Conservation (phyloP, 92 coral and sea anemone genomes). For the Ricordea florida region DNA sequence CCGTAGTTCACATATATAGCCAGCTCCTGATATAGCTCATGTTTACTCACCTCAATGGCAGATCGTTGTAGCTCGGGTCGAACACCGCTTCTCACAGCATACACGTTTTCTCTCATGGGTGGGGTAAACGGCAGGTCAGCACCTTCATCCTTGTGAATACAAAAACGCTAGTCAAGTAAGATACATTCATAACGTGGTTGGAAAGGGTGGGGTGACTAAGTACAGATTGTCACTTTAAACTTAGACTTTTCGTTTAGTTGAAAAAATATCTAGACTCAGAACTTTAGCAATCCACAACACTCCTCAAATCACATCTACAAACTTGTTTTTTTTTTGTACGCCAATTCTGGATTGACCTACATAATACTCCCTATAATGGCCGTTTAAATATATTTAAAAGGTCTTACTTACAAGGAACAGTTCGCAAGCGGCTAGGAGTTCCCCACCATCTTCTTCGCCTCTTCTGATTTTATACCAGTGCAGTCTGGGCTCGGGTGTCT, state of each 20-base stretch:
- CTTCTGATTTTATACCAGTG: slow-evolving; percentile 76
- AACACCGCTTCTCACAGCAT: slow-evolving; percentile 85
- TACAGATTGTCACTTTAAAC: too few species aligned
- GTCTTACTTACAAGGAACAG: slow-evolving; percentile 77
- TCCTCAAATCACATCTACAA: too few species aligned
- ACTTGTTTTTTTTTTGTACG: too few species aligned
- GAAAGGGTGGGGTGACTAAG: too few species aligned
- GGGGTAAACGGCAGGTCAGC: slow-evolving; percentile 89
- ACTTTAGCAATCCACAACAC: too few species aligned
- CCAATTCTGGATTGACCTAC: too few species aligned
- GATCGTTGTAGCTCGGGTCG: slow-evolving; percentile 91
- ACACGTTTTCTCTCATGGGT: slow-evolving; percentile 71
- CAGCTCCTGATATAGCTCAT: background rate
- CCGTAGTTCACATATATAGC: too few species aligned
- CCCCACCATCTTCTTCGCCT: slow-evolving; percentile 84
- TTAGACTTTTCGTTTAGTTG: too few species aligned
- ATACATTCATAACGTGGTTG: too few species aligned
- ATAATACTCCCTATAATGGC: too few species aligned
- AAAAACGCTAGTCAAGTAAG: too few species aligned
- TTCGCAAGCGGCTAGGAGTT: slow-evolving; percentile 88
- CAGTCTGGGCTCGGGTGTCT: slow-evolving; percentile 81
- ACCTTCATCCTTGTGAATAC: slow-evolving; percentile 91
- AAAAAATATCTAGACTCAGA: too few species aligned
- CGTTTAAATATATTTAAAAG: background rate
- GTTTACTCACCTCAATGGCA: slow-evolving; percentile 78